These are phyloP conservation scores for Eumacrocentrus americanus DNA, from an alignment of 2,888 invertebrate species.

Conservation along the genomic window DNA sequence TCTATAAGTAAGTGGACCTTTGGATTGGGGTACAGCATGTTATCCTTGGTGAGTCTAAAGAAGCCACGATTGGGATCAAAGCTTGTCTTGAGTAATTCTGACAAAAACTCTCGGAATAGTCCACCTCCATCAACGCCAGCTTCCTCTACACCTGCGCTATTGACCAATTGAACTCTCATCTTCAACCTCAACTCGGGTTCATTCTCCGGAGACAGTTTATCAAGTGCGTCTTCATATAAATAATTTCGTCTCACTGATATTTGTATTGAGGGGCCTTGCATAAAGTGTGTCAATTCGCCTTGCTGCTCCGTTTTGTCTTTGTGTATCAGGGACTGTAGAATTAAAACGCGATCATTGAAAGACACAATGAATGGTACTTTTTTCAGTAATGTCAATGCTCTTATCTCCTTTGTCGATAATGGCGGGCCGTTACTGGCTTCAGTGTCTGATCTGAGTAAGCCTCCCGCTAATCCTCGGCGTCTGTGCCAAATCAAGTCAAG, in stretches of 20 bases:
- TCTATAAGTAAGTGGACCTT: constrained; percentile 85
- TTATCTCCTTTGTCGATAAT: constrained; percentile 83
- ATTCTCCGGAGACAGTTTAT: constrained; percentile 88
- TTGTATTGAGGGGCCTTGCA: constrained; percentile 77
- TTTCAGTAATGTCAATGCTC: constrained; percentile 85
- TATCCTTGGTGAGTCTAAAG: constrained; percentile 86
- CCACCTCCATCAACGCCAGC: constrained; percentile 98
- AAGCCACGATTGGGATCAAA: constrained; percentile 97
- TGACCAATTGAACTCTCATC: constrained; percentile 88
- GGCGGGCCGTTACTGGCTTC: constrained; percentile 80
- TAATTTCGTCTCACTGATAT: constrained; percentile 85
- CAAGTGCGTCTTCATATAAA: constrained; percentile 98
- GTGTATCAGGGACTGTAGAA: constrained; percentile 75
- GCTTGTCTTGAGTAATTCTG: constrained; percentile 90
- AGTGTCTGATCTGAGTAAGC: constrained; percentile 36
- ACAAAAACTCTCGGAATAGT: constrained; percentile 92
- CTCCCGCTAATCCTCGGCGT: constrained; percentile 1
- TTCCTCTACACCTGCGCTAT: constrained; percentile 89
- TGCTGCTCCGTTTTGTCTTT: constrained; percentile 74
- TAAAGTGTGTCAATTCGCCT: constrained; percentile 76
- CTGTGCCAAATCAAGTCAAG: constrained; percentile 9
- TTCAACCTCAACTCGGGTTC: constrained; percentile 86
- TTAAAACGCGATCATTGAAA: constrained; percentile 87
- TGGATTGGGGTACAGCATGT: constrained; percentile 95
- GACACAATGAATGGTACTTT: constrained; percentile 95